Evolutionary conservation across 2,888 invertebrate genomes (phyloP), one percentile per base, ranked within the genome.

Genomic region (Aquatica leii): DNA sequence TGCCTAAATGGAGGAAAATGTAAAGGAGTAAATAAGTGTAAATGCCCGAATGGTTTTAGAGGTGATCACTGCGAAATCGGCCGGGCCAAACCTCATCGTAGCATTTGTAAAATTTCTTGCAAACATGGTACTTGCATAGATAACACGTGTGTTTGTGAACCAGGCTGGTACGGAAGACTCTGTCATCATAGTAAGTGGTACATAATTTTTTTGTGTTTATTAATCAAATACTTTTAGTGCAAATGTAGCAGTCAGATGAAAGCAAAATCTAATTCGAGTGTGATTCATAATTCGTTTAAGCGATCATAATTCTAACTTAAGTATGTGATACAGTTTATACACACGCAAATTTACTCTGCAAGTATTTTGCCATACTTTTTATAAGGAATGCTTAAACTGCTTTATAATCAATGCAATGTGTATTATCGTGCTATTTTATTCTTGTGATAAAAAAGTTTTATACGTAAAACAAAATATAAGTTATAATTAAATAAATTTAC

Each of bases 1-100:
- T 97, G 97, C 79, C 84, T 94, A 72, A 95, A 95, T 80, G 94
- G 94, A 11, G 96, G 97, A 0, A 90, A 91, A 59, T 97, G 97
- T 79, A 90, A 89, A 74, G 95, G 95, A 34, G 92, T 92, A 63
- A 95, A 97, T 82, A 89, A 92, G 78, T 97, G 97, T 81, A 89
- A 93, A 66, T 97, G 97, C 80, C 91, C 91, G 1, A 85, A 86
- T 43, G 95, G 94, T 5, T 90, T 92, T 72, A 88, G 88, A 68
- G 97, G 97, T 9, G 89, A 94, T 82, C 95, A 95, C 82, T 97
- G 97, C 81, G 96, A 97, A 84, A 92, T 95, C 76, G 94, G 92
- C 49, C 86, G 91, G 70, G 86, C 90, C 20, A 83, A 86, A 64
- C 82, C 85, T 0, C 87, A 87, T 71, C 86, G 90, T 68, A 90